Evolutionary conservation across 1,140 invertebrate genomes (phyloP), one percentile per base, ranked within the genome.

Genomic region (Acromyrmex charruanus): DNA sequence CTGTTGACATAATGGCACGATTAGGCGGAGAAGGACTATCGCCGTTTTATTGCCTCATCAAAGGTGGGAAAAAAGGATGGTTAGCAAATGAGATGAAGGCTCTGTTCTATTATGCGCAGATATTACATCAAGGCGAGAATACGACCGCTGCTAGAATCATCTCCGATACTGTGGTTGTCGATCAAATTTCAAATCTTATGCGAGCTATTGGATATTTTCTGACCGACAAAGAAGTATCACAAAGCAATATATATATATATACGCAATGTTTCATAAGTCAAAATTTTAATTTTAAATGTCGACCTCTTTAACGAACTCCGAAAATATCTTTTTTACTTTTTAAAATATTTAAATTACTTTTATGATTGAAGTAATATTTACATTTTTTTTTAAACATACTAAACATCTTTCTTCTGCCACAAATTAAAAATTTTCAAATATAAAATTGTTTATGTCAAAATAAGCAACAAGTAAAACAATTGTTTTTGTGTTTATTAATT

Each of bases 191-290:
- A 14, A 97, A 97, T 94, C 93, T 98, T 0, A 97, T 98, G 96
- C 94, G 97, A 87, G 97, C 97, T n/a, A 95, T 97, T 90, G 97
- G 97, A 77, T 97, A 96, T 94, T 98, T 97, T 93, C 97, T 97
- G 5, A 96, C 96, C 2, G 97, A 97, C 91, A 96, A 97, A 94
- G 97, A 98, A 95, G 97, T 97, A 86, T 66, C 16, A 66, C 18
- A 0, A 66, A 65, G 39, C 39, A 44, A 0, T 10, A 44, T 44
- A 44, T 10, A 44, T 44, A 44, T 10, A 28, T 1, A 35, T 10
- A 35, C 21, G 3, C 39, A 49, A 71, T 49, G 12, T 49, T 49
- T 49, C 7, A 16, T 25, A 49, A 71, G 6, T 35, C 14, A 44
- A 0, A 6, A 49, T 71, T 71, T 66, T 66, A n/a, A 66, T 65